Base-by-base conservation (phyloP, 2,113 vertebrate species). In the Corythoichthys intestinalis region DNA sequence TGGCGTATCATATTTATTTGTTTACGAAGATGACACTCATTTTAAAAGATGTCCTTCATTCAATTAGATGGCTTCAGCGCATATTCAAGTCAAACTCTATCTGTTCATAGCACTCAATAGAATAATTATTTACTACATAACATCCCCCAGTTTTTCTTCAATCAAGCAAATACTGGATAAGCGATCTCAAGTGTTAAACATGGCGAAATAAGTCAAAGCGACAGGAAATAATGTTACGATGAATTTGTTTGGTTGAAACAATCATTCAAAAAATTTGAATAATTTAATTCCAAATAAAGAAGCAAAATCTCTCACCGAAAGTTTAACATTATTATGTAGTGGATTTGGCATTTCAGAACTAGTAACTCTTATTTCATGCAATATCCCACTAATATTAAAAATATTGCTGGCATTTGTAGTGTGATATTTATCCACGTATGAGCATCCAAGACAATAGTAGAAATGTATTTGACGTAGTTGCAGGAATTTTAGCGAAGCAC, bases 391-490 rank as follows among this genome's bases (percentile, higher is more conserved):
- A 28, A 12, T n/a, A 20, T 56, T 10, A 11, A 34, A 56, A 56
- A 11, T 12, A 3, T 56, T 4, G 56, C 4, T 37, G 56, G 35
- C 34, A 37, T 58, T 58, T 56, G 12, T 5, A 58, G 13, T 58
- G 28, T 35, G 11, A 58, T 37, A 69, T 75, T 35, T 63, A 20
- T 20, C 66, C 68, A 62, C 70, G 66, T 62, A 58, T 28, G 57
- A 74, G 73, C 71, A 77, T 76, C 74, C 10, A 72, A 77, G 70
- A 67, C 64, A 47, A 37, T 67, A 59, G 53, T 73, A 66, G 39
- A 68, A 66, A 72, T 17, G 63, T 66, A 67, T 67, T 62, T 54
- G 60, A 82, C 57, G 71, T 49, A 68, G 57, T 28, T 61, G 67
- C 38, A 66, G 35, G 70, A 57, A 73, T 62, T 15, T 41, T 61